These are phyloP conservation scores for Linyphia triangularis DNA, from an alignment of 2,888 invertebrate genomes.

Conservation along the genomic window DNA sequence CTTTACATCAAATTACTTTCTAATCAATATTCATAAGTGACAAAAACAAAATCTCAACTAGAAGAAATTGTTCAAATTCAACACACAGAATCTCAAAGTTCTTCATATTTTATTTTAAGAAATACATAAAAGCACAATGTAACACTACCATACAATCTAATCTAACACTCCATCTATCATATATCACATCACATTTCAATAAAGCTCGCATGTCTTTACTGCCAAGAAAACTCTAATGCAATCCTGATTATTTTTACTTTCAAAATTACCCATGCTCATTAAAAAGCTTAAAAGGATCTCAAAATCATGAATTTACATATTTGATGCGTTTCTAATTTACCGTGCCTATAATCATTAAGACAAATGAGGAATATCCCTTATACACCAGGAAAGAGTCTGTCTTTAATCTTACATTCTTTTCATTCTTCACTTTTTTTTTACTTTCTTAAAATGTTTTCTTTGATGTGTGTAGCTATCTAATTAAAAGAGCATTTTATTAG, in stretches of 20 bases:
- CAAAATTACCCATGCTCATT: background rate
- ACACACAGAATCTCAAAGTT: too few species aligned
- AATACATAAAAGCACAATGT: too few species aligned
- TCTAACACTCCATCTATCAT: too few species aligned
- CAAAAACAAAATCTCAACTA: too few species aligned
- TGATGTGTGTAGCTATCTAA: conserved; percentile 43
- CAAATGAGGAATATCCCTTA: background rate
- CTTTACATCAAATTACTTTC: too few species aligned
- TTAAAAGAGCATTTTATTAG: conserved; percentile 32
- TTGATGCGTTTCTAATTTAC: conserved; percentile 17
- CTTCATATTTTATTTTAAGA: too few species aligned
- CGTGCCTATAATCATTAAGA: conserved; percentile 12
- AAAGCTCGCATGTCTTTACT: too few species aligned
- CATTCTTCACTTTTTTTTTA: background rate
- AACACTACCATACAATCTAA: too few species aligned
- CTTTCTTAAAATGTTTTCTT: background rate
- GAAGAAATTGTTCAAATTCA: too few species aligned
- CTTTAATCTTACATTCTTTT: conserved; percentile 2
- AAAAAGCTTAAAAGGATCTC: background rate
- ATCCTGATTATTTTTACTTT: background rate
- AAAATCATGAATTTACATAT: conserved; percentile 16
- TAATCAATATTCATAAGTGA: too few species aligned
- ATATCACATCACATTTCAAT: too few species aligned
- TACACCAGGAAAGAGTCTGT: background rate
- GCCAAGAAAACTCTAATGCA: background rate